Base-by-base conservation (phyloP, 1,140 invertebrate genomes). In the Brachionus calyciflorus region DNA sequence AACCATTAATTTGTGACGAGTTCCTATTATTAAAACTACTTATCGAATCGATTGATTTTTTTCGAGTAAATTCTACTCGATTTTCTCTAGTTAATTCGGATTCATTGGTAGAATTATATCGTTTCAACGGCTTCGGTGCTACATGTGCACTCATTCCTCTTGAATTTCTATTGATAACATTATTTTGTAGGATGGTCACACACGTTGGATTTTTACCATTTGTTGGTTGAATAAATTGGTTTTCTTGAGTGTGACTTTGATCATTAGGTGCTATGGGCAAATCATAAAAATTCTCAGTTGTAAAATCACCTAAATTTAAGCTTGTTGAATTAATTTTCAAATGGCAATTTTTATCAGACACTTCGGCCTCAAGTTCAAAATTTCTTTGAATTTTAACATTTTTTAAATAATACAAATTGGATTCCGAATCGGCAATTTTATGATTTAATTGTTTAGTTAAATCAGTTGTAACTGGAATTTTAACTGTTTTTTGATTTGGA, bases 401-500 rank as follows among this genome's bases (percentile, higher is more conserved):
- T 33, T 60, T 60, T 26, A 33, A 60, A n/a, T 33, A 37, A n/a
- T 60, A 33, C 17, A 60, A 60, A 60, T 60, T 60, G 3, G 26
- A 33, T 33, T 60, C 55, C 12, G 55, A 60, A 19, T 60, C 55
- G 33, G 55, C 55, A 33, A 60, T 60, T 37, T 60, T 60, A 21
- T 19, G 26, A 6, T 41, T 65, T 44, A 65, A 14, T 21, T 65
- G 60, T 9, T 65, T 65, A 19, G 60, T 65, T 6, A 65, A 41
- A 41, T 65, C 60, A 17, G 60, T 65, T n/a, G 60, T 65, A 44
- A 65, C 60, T 19, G 60, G 60, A 65, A 65, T 65, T 65, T 65
- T 65, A 41, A 65, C 60, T 21, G 60, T 41, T 65, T 65, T 65
- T 41, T 65, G 33, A 65, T 65, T 65, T 6, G 60, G 60, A 65